Conservation (phyloP, 2,113 vertebrate genomes). For the Charina bottae region DNA sequence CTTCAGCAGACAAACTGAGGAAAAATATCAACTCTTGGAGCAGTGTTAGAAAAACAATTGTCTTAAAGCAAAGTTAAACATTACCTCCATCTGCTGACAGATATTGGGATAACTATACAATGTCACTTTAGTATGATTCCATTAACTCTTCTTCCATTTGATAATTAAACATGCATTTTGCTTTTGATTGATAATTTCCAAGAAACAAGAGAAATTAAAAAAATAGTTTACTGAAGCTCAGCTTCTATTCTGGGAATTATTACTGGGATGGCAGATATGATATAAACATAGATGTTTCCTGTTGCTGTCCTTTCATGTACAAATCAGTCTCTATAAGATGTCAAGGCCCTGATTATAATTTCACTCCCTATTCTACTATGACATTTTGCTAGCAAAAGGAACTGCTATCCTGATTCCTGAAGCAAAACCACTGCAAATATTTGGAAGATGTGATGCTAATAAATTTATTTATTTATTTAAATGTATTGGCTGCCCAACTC, state of each 20-base stretch:
- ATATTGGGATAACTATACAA: neutral
- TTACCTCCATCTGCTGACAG: slow-evolving; percentile 8
- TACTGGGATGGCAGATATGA: neutral
- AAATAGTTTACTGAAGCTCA: neutral
- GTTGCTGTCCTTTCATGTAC: neutral
- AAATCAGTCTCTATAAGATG: neutral
- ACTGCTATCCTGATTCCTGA: neutral
- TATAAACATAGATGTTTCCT: neutral
- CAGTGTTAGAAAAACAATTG: neutral
- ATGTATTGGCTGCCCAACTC: too few relatives aligned
- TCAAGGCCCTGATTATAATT: neutral
- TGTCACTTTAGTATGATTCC: neutral
- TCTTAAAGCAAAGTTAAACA: neutral
- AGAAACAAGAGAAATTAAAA: neutral
- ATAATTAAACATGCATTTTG: neutral
- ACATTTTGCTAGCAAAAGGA: neutral
- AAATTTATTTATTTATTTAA: neutral
- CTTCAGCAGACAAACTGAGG: neutral
- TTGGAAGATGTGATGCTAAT: neutral
- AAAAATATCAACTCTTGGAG: neutral
- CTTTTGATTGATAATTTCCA: neutral
- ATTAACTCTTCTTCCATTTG: neutral
- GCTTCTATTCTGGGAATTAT: neutral
- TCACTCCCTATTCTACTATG: neutral
- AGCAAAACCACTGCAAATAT: neutral